Conservation (phyloP, 1,140 invertebrate species). For the Diuraphis noxia region DNA sequence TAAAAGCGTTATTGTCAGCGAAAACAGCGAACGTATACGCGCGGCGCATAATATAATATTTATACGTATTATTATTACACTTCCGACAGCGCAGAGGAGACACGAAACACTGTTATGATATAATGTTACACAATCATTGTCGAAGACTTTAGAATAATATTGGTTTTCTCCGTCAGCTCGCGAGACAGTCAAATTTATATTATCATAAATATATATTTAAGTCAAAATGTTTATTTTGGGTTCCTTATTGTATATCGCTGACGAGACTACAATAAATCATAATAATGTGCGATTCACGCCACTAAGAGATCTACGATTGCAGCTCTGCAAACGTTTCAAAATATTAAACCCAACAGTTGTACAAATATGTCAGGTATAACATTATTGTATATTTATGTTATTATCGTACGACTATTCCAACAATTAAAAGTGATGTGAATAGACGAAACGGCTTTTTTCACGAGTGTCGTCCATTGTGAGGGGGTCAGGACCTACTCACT, state of each 20-base stretch:
- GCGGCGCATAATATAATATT: neutral
- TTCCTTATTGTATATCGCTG: neutral
- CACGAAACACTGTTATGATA: neutral
- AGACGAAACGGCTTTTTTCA: neutral
- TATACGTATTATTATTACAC: neutral
- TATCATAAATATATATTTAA: neutral
- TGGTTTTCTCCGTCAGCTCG: neutral
- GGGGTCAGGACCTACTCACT: neutral
- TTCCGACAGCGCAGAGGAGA: neutral
- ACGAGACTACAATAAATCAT: neutral
- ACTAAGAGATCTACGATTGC: neutral
- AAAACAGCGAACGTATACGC: neutral
- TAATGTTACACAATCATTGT: neutral
- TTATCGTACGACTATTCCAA: neutral
- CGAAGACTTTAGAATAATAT: constrained; percentile 17
- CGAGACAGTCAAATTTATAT: neutral
- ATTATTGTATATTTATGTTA: neutral
- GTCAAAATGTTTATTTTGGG: constrained; percentile 8
- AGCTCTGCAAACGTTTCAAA: neutral
- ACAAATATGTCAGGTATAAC: neutral
- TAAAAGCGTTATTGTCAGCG: neutral
- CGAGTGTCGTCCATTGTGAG: neutral
- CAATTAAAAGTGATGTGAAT: neutral
- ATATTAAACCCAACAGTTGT: neutral
- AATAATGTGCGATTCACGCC: neutral